phyloP scores from a whole-genome alignment of 2,113 vertebrate genomes.

The Parotia lawesii region DNA sequence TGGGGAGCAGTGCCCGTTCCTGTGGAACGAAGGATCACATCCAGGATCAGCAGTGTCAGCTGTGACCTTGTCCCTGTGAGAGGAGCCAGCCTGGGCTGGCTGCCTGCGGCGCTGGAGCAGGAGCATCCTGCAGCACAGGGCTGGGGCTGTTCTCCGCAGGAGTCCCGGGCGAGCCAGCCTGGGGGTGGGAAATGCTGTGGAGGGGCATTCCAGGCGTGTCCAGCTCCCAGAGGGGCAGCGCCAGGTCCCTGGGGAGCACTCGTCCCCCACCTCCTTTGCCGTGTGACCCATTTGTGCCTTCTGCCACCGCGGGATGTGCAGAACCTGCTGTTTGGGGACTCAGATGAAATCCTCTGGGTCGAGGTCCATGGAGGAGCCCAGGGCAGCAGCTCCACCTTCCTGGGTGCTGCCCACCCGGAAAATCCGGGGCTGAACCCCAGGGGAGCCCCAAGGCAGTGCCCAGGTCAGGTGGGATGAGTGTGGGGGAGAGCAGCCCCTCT shows the following conservation, averaged over 20 bases:
- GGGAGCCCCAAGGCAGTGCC: neutral
- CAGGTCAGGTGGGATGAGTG: neutral
- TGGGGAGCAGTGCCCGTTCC: neutral
- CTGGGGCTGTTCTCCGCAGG: too few relatives aligned
- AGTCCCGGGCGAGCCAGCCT: rapidly evolving
- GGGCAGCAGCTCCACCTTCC: neutral
- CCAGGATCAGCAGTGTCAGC: neutral
- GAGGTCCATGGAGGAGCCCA: neutral
- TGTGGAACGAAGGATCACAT: rapidly evolving
- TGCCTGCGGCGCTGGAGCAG: rapidly evolving
- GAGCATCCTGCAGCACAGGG: neutral
- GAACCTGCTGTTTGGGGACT: too few relatives aligned
- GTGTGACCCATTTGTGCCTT: neutral
- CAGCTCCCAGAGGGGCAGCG: neutral
- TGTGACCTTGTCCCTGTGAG: neutral
- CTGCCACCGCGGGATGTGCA: neutral
- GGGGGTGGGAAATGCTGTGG: neutral
- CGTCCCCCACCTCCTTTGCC: rapidly evolving
- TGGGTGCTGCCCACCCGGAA: neutral
- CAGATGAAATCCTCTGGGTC: rapidly evolving
- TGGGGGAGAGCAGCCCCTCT: neutral
- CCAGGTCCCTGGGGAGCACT: neutral
- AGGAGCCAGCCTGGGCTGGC: neutral
- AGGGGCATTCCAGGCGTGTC: neutral
- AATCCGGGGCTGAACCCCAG: rapidly evolving